Evolutionary conservation across 2,113 vertebrate species (phyloP).

Genomic region (Caloenas nicobarica): DNA sequence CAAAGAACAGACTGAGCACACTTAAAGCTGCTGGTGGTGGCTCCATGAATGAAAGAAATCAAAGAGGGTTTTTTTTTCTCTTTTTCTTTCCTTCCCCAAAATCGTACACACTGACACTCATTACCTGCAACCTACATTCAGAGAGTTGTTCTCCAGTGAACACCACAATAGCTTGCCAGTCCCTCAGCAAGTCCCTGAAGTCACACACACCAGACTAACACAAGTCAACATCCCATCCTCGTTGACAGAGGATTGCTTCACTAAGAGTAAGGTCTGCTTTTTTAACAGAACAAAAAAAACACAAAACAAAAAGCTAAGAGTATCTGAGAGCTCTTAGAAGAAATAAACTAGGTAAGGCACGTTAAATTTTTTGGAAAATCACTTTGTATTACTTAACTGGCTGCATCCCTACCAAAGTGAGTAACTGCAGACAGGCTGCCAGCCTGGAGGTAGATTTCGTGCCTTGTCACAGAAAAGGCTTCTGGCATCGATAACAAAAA

Average conservation of each 20-base stretch:
- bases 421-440: not conserved
- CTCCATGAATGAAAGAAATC: not conserved
- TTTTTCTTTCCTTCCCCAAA: not conserved
- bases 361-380: not conserved
- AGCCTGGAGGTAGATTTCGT: slow-evolving; percentile 14
- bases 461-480: slow-evolving; percentile 25
- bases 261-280: not conserved
- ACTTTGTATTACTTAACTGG: not conserved
- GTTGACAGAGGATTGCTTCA: not conserved
- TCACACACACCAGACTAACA: not conserved
- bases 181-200: not conserved
- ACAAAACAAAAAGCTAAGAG: not conserved
- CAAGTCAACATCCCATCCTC: not conserved
- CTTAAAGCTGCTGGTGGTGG: not conserved
- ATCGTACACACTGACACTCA: not conserved
- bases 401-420: not conserved
- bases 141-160: not conserved
- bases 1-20: not conserved
- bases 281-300: not conserved
- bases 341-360: not conserved
- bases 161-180: not conserved
- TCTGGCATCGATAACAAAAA: not conserved
- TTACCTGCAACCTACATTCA: not conserved
- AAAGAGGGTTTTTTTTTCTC: not conserved
- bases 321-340: not conserved